Conservation (phyloP, 1,140 invertebrate species). For the Metopolophium dirhodum region DNA sequence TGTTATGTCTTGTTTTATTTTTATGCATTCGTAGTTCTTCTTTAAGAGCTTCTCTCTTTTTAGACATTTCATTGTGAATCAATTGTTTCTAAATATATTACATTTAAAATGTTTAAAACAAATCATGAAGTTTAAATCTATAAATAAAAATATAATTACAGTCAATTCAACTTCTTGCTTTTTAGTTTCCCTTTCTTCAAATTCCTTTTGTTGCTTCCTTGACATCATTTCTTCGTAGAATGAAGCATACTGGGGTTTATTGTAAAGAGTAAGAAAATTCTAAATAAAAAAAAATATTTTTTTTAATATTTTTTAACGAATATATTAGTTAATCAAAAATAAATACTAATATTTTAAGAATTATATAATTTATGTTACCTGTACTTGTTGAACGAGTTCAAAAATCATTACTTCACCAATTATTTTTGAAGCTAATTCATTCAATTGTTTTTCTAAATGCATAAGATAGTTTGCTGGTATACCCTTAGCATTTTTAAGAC, state of each 20-base stretch:
- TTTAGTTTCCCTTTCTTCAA: conserved; percentile 68
- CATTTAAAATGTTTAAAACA: conserved; percentile 24
- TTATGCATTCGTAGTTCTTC: conserved; percentile 67
- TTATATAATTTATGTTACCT: conserved; percentile 61
- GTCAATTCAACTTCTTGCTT: conserved; percentile 70
- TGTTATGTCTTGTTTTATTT: conserved; percentile 59
- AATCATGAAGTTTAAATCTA: not conserved
- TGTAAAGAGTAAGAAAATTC: conserved; percentile 75
- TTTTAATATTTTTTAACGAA: not conserved
- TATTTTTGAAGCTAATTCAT: conserved; percentile 66
- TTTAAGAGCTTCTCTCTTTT: conserved; percentile 71
- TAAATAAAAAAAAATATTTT: conserved; percentile 60
- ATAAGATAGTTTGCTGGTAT: conserved; percentile 70
- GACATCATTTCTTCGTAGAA: conserved; percentile 86
- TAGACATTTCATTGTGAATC: conserved; percentile 74
- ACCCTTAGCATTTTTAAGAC: conserved; percentile 73
- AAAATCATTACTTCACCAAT: conserved; percentile 81
- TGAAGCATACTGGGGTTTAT: conserved; percentile 75
- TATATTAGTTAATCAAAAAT: not conserved
- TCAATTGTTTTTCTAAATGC: conserved; percentile 68
- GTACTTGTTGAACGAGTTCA: conserved; percentile 73
- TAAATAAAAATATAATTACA: conserved; percentile 60
- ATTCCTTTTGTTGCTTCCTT: conserved; percentile 69
- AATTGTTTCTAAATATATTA: conserved; percentile 66
- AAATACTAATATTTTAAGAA: not conserved